Evolutionary conservation across 2,888 invertebrate species (phyloP).

Genomic region (Germaria angustata): DNA sequence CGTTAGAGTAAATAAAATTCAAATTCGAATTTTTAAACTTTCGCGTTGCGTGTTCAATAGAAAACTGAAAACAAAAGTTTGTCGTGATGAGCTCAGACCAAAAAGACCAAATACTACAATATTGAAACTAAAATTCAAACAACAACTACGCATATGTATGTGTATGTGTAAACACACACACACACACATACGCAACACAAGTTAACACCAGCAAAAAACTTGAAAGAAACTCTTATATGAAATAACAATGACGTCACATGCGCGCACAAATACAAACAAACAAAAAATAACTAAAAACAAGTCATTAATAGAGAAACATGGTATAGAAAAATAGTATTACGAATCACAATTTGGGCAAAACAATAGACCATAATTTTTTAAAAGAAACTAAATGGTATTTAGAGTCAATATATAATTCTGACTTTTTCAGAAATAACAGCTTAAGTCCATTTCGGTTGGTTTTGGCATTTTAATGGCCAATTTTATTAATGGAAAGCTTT

Average conservation of each 20-base stretch:
- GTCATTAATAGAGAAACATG: slow-evolving; percentile 6
- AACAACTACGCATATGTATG: background rate
- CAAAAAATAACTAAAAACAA: background rate
- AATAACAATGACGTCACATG: slow-evolving; percentile 58
- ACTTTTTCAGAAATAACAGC: background rate
- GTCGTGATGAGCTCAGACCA: slow-evolving; percentile 61
- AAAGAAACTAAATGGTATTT: no score
- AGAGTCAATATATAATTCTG: background rate
- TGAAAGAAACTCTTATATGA: slow-evolving; percentile 26
- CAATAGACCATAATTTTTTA: no score
- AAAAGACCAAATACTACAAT: slow-evolving; percentile 12
- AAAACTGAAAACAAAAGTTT: slow-evolving; percentile 71
- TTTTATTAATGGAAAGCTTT: no score
- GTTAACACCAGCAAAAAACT: slow-evolving; percentile 20
- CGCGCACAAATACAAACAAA: slow-evolving; percentile 5
- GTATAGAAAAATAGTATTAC: slow-evolving; percentile 2
- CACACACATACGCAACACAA: background rate
- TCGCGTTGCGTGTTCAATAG: slow-evolving; percentile 73
- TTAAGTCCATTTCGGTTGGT: background rate
- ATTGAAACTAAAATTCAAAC: slow-evolving; percentile 19
- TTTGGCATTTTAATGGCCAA: no score
- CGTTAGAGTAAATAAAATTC: slow-evolving; percentile 26
- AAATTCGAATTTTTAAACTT: slow-evolving; percentile 67
- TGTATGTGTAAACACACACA: background rate
- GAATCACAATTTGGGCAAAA: background rate